Conservation (phyloP, 2,113 vertebrate species). For the Pyxicephalus adspersus region DNA sequence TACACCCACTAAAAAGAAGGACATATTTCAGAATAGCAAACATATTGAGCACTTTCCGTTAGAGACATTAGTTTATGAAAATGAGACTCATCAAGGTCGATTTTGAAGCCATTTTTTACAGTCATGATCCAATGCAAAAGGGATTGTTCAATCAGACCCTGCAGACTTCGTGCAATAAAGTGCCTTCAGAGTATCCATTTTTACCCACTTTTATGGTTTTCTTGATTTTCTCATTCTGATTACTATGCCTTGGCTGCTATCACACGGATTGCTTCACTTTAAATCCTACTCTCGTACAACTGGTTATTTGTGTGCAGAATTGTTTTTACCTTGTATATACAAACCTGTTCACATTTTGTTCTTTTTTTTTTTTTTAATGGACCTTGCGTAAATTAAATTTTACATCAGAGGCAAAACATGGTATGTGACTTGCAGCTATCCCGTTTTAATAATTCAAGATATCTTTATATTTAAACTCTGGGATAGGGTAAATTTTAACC, state of each 20-base stretch:
- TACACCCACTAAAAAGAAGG: background rate
- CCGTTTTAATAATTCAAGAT: too few relatives aligned
- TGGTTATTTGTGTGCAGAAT: background rate
- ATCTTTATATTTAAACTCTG: too few relatives aligned
- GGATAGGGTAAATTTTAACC: too few relatives aligned
- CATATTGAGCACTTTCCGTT: conserved; percentile 7
- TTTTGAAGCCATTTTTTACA: conserved; percentile 44
- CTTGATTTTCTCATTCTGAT: conserved; percentile 41
- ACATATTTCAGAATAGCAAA: conserved; percentile 18
- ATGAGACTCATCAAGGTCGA: conserved; percentile 39
- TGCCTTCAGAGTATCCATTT: conserved; percentile 39
- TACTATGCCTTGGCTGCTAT: conserved; percentile 25
- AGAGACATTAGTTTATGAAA: conserved; percentile 46
- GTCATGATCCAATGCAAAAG: conserved; percentile 42
- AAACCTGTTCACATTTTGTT: background rate
- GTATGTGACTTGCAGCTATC: too few relatives aligned
- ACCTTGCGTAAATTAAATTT: background rate
- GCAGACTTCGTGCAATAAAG: conserved; percentile 49
- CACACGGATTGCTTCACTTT: conserved; percentile 14
- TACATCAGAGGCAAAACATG: background rate
- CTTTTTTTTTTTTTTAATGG: background rate
- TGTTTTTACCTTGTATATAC: conserved; percentile 22
- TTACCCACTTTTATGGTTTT: conserved; percentile 48
- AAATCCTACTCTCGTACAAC: conserved; percentile 11
- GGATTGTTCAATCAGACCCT: conserved; percentile 49